phyloP scores from a whole-genome alignment of 2,888 invertebrate species.

The Chymomyza procnemis region DNA sequence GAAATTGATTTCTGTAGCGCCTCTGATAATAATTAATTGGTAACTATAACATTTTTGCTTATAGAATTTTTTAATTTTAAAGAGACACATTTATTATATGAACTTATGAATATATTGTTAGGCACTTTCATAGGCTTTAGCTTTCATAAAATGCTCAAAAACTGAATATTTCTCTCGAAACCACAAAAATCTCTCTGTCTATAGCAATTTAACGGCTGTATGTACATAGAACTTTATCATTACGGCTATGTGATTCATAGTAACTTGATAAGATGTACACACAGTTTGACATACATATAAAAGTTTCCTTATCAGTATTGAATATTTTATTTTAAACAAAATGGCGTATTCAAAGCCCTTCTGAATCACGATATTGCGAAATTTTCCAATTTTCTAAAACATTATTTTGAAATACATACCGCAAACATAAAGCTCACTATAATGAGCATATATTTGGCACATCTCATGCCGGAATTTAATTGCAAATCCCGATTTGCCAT shows the following conservation, averaged over 20 bases:
- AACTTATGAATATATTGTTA: too few relatives aligned
- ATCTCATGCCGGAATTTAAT: slow-evolving; percentile 84
- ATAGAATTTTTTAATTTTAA: too few relatives aligned
- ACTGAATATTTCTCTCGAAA: too few relatives aligned
- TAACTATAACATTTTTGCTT: too few relatives aligned
- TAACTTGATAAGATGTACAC: not conserved
- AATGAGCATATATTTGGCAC: slow-evolving; percentile 87
- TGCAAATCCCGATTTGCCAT: slow-evolving; percentile 71
- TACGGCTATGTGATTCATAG: not conserved
- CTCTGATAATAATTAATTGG: too few relatives aligned
- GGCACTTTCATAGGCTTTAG: too few relatives aligned
- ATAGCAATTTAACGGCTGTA: not conserved
- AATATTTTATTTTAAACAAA: slow-evolving; percentile 21
- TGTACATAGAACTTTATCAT: not conserved
- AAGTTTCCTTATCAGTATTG: not conserved
- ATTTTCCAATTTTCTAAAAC: slow-evolving; percentile 6
- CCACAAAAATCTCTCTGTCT: not conserved
- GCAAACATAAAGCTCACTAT: slow-evolving; percentile 88
- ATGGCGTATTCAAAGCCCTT: slow-evolving; percentile 27
- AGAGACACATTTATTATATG: too few relatives aligned
- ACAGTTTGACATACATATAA: not conserved
- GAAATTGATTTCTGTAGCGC: too few relatives aligned
- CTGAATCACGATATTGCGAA: slow-evolving; percentile 41
- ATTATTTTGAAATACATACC: slow-evolving; percentile 80
- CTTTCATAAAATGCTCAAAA: too few relatives aligned